Base-by-base conservation (phyloP, 2,888 invertebrate genomes). In the Suillia variegata region DNA sequence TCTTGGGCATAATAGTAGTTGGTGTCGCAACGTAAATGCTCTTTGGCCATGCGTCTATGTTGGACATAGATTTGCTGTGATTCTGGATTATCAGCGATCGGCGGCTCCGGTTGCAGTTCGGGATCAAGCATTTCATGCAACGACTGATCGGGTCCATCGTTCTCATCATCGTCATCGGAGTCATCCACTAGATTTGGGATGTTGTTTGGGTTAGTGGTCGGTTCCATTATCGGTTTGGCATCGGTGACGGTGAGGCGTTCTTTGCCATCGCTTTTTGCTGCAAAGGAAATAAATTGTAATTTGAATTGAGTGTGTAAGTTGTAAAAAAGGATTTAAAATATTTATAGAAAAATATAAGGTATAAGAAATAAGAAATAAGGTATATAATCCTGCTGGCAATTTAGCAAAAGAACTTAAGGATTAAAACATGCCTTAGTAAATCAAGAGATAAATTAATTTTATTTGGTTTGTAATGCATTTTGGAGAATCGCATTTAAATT, bases 21-120 rank as follows among this genome's bases (percentile, higher is more conserved):
- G 34, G 93, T 93, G 83, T 94, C 93, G 69, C 93, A 91, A 82
- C 90, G 91, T 59, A 95, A 86, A 83, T 93, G 95, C 82, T 96
- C 93, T 80, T 93, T 89, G 59, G 94, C 94, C 68, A 95, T 83
- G 82, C 92, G 86, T 76, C 92, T 92, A 79, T 96, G 96, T 73
- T 95, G 92, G 67, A 94, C 89, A 78, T 92, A 96, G 73, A 96
- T 91, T 67, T 89, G 85, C 79, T 92, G 87, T 55, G 96, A 96
- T 80, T 91, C 88, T 17, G 89, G 87, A 74, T 87, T 87, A 71
- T 84, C 86, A 69, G 88, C 86, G 83, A 93, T 92, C 15, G 96
- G 96, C 38, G 91, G 89, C 67, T 92, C 87, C 2, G 97, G 96
- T 70, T 92, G 86, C 58, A 94, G 83, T 74, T 93, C 91, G 1